Percentiles rank a stretch among this genome's conserved stretches.
phyloP scores from a whole-genome alignment of 2,797 vertebrate genomes.

The Brachyalestes nurse region DNA sequence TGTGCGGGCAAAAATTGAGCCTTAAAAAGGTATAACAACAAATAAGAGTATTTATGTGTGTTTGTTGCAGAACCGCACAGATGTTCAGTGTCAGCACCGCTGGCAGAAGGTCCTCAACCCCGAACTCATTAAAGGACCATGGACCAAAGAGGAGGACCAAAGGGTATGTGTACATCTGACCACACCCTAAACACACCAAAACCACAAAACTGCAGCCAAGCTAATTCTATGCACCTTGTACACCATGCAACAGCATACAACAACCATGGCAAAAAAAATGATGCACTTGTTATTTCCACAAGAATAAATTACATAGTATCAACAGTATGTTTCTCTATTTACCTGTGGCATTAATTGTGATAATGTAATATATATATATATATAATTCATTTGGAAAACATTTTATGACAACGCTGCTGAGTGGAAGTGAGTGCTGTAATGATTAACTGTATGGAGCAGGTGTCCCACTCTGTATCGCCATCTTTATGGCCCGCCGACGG shows the following conservation, averaged over 20 bases:
- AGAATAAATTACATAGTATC: neutral
- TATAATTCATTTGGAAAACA: neutral
- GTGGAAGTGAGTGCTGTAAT: slow-evolving; percentile 48
- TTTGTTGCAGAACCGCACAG: slow-evolving; percentile 89
- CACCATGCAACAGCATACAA: neutral
- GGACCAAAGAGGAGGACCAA: slow-evolving; percentile 99
- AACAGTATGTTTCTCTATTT: neutral
- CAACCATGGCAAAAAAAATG: neutral
- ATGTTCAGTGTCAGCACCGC: slow-evolving; percentile 97
- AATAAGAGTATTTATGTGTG: slow-evolving; percentile 29
- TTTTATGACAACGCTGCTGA: slow-evolving; percentile 4
- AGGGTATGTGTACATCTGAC: slow-evolving; percentile 81
- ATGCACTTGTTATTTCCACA: too few species aligned
- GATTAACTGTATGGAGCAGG: slow-evolving; percentile 56
- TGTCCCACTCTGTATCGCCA: slow-evolving; percentile 46
- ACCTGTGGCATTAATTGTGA: neutral
- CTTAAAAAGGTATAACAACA: neutral
- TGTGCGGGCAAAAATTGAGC: neutral
- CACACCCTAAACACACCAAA: slow-evolving; percentile 20
- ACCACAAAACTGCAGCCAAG: neutral
- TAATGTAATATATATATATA: neutral
- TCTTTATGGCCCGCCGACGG: slow-evolving; percentile 52
- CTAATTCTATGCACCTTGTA: neutral
- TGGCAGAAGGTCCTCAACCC: slow-evolving; percentile 99
- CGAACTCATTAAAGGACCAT: slow-evolving; percentile 98